Base-by-base conservation (phyloP, 2,113 vertebrate genomes). In the Archocentrus centrarchus region DNA sequence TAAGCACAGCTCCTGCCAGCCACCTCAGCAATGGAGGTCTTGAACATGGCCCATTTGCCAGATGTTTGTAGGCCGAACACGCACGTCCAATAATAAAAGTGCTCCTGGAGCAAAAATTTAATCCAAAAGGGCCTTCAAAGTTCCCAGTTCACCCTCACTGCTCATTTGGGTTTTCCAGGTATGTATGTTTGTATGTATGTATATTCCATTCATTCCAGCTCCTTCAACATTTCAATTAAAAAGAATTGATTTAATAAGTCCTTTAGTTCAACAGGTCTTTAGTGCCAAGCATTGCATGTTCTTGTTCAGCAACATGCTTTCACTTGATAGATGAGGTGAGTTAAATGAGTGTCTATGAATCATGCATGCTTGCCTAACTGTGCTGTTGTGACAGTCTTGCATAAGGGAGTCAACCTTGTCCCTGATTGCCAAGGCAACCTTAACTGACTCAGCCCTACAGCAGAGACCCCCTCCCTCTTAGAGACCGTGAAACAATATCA, bases 401-500 rank as follows among this genome's bases (percentile, higher is more conserved):
- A 32, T 15, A 41, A 58, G 77, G 1, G 30, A 80, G 58, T 59
- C 61, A 37, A 27, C 83, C 82, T 73, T 76, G 78, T 82, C 80
- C 80, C 77, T 81, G 70, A 84, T 79, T 5, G 7, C 53, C 86
- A 84, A 82, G 84, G 79, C 82, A 77, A 86, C 73, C 35, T 73
- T 68, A 66, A 57, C 32, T 22, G 58, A 10, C 57, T 57, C 32
- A 62, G 59, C 59, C 60, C 58, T 32, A 79, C 70, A 70, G 2
- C 66, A 39, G 2, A 32, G 9, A 22, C 13, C 30, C 35, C 22
- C 18, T 66, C n/a, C 39, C 77, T 47, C 62, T 47, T 61, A 20
- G 57, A 57, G 57, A 11, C 47, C 17, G 11, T 1, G 64, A 47
- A 55, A 55, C 44, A 30, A 10, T 24, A 47, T 18, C 14, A 17